Evolutionary conservation across 2,113 vertebrate species (phyloP), one percentile per base, ranked within the genome.

Genomic region (Myodes glareolus): DNA sequence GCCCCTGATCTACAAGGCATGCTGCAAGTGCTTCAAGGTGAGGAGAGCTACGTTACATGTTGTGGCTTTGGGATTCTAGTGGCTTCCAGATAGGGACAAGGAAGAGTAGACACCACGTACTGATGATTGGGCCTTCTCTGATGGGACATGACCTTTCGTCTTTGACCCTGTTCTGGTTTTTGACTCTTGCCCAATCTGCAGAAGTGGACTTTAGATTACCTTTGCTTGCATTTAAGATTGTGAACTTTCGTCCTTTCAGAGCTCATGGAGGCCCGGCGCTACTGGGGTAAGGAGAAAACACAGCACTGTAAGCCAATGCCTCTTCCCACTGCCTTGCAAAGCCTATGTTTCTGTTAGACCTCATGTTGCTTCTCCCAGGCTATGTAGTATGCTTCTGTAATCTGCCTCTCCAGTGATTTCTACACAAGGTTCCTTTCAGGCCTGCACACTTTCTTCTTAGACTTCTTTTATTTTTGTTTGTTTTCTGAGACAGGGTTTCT

Each of bases 211-310:
- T 94, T 39, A 33, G 17, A 21, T 36, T 9, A 82, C 42, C 42
- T 89, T 87, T 87, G 33, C 13, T 72, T 90, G 25, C 13, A 75
- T 63, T 94, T 67, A 78, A 72, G 55, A 63, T 52, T n/a, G 16
- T 61, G 1, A 2, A 55, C 90, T 92, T 91, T 91, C 82, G 6
- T 58, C 50, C 33, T 97, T 97, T 86, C 76, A 96, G 91, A 92
- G 5, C 29, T 94, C 50, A 67, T 4, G 16, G 65, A 94, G 17
- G n/a, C 17, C 10, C 42, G 16, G 2, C 0, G 7, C 33, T 80
- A 88, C 61, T 77, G 65, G 45, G 92, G 90, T 93, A 94, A 95
- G 90, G 7, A 89, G n/a, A 91, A 36, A 68, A 36, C 19, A 25
- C 63, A 36, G 23, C n/a, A 17, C 70, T 4, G 31, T 65, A 47